These are phyloP conservation scores for Flexamia atlantica DNA, from an alignment of 2,888 invertebrate species.

Conservation along the genomic window DNA sequence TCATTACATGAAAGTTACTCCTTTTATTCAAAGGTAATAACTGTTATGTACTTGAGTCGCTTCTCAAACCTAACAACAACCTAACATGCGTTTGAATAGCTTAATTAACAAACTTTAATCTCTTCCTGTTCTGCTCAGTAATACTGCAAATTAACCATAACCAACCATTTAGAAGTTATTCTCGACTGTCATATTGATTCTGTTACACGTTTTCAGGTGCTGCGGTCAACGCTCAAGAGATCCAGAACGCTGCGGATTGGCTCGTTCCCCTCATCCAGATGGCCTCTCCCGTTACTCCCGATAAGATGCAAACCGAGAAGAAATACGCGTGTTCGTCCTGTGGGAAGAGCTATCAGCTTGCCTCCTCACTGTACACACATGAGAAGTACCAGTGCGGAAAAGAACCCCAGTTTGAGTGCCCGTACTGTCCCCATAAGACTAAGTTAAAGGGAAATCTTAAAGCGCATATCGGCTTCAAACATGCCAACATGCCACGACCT, in stretches of 20 bases:
- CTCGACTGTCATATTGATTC: constrained; percentile 2
- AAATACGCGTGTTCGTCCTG: constrained; percentile 56
- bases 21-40: no score
- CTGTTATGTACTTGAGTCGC: no score
- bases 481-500: constrained; percentile 60
- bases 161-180: neutral
- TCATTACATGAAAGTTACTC: no score
- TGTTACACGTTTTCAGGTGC: constrained; percentile 37
- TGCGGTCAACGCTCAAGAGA: constrained; percentile 29
- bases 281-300: constrained; percentile 52
- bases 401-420: constrained; percentile 73
- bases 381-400: constrained; percentile 69
- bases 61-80: neutral
- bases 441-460: constrained; percentile 74
- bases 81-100: neutral
- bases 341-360: constrained; percentile 60
- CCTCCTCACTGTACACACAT: constrained; percentile 61
- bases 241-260: constrained; percentile 56
- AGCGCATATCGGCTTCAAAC: constrained; percentile 73
- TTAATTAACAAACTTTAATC: neutral
- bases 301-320: constrained; percentile 38
- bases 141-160: neutral
- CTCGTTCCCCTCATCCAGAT: constrained; percentile 58
- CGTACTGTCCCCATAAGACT: constrained; percentile 74
- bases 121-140: neutral